These are phyloP conservation scores for Spodoptera littoralis DNA, from an alignment of 2,888 invertebrate species.

Conservation along the genomic window DNA sequence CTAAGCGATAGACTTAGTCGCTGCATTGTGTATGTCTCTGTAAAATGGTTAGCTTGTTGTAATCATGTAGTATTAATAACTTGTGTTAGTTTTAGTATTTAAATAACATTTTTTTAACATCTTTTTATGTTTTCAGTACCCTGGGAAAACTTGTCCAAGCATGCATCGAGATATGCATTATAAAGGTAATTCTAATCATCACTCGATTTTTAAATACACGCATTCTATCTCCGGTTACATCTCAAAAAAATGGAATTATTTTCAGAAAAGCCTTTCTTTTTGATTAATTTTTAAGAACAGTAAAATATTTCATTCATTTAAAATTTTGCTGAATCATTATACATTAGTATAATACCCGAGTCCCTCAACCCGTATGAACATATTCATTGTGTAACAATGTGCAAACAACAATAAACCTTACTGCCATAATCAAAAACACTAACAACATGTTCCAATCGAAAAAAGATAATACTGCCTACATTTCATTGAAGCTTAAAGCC, in stretches of 20 bases:
- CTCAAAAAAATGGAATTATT: background rate
- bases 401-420: background rate
- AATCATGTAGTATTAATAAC: conserved; percentile 50
- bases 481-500: conserved; percentile 24
- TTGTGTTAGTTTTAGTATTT: conserved; percentile 32
- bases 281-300: too few species aligned
- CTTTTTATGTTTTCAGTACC: conserved; percentile 87
- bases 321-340: too few species aligned
- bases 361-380: too few species aligned
- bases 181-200: conserved; percentile 90
- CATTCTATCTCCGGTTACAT: too few species aligned
- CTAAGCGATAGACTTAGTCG: conserved; percentile 57
- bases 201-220: background rate
- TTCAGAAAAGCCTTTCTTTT: background rate
- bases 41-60: conserved; percentile 48
- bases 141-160: conserved; percentile 95
- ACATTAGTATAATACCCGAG: too few species aligned
- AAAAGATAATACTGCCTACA: conserved; percentile 11
- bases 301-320: too few species aligned
- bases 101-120: conserved; percentile 39
- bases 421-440: background rate
- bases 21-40: conserved; percentile 51
- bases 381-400: too few species aligned
- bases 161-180: conserved; percentile 98
- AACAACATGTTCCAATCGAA: conserved; percentile 1